Percentiles rank a stretch among this genome's conserved stretches.
These are phyloP conservation scores for Telmatherina bonti DNA, from an alignment of 2,797 vertebrate genomes.

Conservation along the genomic window DNA sequence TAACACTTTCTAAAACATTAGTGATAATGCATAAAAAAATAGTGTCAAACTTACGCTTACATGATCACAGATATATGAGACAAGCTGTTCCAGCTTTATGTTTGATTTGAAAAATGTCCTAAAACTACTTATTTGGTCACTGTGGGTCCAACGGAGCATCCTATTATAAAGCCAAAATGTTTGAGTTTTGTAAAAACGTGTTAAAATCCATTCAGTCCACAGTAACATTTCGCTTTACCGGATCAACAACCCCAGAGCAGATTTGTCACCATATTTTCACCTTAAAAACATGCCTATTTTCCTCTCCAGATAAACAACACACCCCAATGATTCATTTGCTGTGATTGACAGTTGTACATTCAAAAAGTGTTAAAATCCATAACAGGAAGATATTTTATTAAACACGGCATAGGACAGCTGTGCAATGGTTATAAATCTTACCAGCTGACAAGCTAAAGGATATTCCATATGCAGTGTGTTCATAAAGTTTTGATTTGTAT, in stretches of 20 bases:
- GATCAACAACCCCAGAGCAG: constrained; percentile 2
- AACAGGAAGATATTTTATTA: constrained; percentile 14
- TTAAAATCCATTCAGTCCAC: background rate
- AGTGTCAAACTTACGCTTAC: too few species aligned
- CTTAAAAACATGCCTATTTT: constrained; percentile 10
- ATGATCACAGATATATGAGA: too few species aligned
- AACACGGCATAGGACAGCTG: background rate
- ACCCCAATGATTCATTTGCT: constrained; percentile 17
- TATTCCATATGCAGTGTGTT: constrained; percentile 14
- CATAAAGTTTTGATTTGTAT: constrained; percentile 35
- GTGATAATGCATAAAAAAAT: too few species aligned
- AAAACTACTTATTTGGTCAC: too few species aligned
- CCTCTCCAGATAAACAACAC: constrained; percentile 5
- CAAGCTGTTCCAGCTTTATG: too few species aligned
- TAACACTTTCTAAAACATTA: too few species aligned
- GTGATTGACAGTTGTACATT: constrained; percentile 18
- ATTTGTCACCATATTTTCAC: constrained; percentile 15
- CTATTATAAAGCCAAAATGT: too few species aligned
- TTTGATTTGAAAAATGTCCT: too few species aligned
- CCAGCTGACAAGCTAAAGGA: constrained; percentile 8
- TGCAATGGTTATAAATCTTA: constrained; percentile 17
- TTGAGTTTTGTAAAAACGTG: too few species aligned
- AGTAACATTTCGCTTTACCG: background rate
- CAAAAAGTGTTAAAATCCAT: background rate
- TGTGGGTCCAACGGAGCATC: too few species aligned